Evolutionary conservation across 2,113 vertebrate genomes (phyloP).

Genomic region (Bos taurus): DNA sequence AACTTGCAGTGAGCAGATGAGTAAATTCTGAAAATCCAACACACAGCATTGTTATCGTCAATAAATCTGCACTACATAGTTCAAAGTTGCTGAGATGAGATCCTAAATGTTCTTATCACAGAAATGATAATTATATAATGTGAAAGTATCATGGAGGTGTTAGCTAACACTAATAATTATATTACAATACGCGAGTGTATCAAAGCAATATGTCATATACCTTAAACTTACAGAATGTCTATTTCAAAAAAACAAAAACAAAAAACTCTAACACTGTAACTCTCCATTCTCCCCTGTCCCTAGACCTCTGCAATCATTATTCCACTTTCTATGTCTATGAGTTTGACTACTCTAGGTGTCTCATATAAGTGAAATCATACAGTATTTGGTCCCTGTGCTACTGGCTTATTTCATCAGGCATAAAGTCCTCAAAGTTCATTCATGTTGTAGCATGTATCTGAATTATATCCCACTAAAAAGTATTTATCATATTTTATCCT

Average conservation of each 20-base stretch:
- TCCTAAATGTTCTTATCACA: not conserved
- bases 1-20: not conserved
- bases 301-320: not conserved
- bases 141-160: not conserved
- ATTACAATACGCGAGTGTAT: not conserved
- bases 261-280: not conserved
- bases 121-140: not conserved
- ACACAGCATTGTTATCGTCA: not conserved
- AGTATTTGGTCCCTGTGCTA: not conserved
- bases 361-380: not conserved
- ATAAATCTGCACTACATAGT: not conserved
- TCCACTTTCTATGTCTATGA: not conserved
- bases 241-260: not conserved
- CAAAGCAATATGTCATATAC: not conserved
- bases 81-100: not conserved
- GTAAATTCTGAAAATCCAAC: not conserved
- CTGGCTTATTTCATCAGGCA: not conserved
- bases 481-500: not conserved
- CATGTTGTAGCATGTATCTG: not conserved
- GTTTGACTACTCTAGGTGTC: not conserved
- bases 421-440: not conserved
- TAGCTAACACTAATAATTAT: not conserved
- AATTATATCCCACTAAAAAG: not conserved
- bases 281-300: not conserved
- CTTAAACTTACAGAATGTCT: not conserved